These are phyloP conservation scores for Chloropsis hardwickii DNA, from an alignment of 2,113 vertebrate genomes.

Conservation along the genomic window DNA sequence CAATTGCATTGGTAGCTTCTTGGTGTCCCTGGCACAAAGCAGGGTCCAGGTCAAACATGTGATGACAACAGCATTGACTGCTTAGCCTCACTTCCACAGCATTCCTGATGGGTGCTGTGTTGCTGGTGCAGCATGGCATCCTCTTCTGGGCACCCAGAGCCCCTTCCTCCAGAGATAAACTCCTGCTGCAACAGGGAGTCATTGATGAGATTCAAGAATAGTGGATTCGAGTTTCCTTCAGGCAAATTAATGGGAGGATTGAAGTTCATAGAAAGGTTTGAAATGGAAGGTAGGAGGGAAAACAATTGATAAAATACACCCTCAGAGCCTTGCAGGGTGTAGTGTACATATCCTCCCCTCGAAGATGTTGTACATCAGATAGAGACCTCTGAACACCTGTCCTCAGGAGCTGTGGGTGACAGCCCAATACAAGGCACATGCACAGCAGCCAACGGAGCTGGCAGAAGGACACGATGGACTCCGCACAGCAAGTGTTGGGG, in stretches of 20 bases:
- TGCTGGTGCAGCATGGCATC: accelerated
- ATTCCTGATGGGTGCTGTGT: neutral
- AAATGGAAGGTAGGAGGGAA: constrained; percentile 8
- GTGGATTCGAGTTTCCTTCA: neutral
- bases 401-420: neutral
- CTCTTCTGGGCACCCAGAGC: neutral
- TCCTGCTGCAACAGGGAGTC: neutral
- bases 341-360: neutral
- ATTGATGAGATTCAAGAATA: neutral
- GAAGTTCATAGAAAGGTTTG: neutral
- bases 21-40: neutral
- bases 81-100: neutral
- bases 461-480: neutral
- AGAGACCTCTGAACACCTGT: neutral
- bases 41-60: neutral
- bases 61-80: accelerated
- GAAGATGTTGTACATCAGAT: neutral
- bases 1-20: neutral
- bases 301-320: neutral
- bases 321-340: neutral
- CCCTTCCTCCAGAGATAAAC: neutral
- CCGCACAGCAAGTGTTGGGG: accelerated
- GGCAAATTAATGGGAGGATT: neutral
- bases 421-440: neutral
- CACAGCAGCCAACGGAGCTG: neutral